phyloP scores from a whole-genome alignment of 2,113 vertebrate genomes.

The Hyaena hyaena region DNA sequence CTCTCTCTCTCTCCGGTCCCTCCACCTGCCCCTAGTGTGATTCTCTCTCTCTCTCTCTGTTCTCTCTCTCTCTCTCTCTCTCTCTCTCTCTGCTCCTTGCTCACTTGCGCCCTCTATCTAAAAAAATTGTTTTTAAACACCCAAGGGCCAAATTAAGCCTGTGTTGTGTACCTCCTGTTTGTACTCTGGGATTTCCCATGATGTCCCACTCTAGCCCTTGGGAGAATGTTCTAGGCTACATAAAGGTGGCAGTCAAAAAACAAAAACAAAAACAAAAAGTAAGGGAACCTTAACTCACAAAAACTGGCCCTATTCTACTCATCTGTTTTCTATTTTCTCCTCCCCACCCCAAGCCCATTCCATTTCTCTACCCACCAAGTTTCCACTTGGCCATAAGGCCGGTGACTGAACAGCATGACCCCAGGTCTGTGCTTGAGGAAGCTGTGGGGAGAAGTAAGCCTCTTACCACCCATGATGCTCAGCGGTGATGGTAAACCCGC shows the following conservation, averaged over 20 bases:
- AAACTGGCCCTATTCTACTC: neutral
- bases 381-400: neutral
- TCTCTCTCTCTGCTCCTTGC: too few relatives aligned
- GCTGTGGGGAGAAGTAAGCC: neutral
- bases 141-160: neutral
- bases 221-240: neutral
- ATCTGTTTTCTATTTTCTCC: neutral
- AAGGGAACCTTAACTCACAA: neutral
- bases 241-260: neutral
- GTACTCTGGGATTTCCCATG: neutral
- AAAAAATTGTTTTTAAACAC: neutral
- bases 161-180: neutral
- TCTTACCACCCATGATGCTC: accelerated
- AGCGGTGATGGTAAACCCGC: neutral
- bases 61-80: too few relatives aligned
- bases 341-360: neutral
- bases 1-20: too few relatives aligned
- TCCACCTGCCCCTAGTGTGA: too few relatives aligned
- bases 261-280: too few relatives aligned
- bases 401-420: neutral
- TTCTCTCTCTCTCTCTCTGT: too few relatives aligned
- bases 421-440: neutral
- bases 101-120: too few relatives aligned
- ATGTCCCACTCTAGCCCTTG: accelerated
- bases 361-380: neutral